Percentiles rank a stretch among this genome's conserved stretches.
Conservation (phyloP, 2,797 vertebrate species). For the Nasua narica region DNA sequence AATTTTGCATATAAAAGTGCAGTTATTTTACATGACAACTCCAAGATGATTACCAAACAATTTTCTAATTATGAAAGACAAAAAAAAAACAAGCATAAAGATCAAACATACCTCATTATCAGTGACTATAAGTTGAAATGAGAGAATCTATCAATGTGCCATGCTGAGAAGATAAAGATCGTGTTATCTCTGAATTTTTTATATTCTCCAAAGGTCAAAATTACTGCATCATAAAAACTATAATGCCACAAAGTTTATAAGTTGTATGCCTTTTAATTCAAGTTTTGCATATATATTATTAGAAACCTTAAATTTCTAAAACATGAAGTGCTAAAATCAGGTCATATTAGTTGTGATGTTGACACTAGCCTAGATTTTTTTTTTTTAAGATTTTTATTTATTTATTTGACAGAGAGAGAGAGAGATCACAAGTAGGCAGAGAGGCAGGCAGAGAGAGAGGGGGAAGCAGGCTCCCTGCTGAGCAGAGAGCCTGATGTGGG, state of each 20-base stretch:
- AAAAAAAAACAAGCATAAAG: constrained; percentile 69
- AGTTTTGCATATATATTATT: constrained; percentile 64
- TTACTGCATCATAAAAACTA: constrained; percentile 74
- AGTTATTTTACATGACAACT: background rate
- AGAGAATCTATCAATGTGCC: constrained; percentile 57
- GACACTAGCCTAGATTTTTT: constrained; percentile 60
- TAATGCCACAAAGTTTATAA: constrained; percentile 72
- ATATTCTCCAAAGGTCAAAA: constrained; percentile 80
- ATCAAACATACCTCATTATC: constrained; percentile 74
- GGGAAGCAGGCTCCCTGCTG: too few relatives aligned
- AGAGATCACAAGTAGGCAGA: too few relatives aligned
- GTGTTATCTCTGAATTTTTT: constrained; percentile 76
- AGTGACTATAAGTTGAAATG: constrained; percentile 53
- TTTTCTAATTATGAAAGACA: constrained; percentile 69
- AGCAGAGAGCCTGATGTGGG: too few relatives aligned
- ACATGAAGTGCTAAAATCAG: constrained; percentile 69
- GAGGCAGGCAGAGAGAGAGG: too few relatives aligned
- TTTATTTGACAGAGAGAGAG: too few relatives aligned
- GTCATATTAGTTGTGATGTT: constrained; percentile 62
- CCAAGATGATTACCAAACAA: constrained; percentile 67
- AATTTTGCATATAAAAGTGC: background rate
- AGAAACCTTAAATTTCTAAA: constrained; percentile 72
- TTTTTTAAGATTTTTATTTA: too few relatives aligned
- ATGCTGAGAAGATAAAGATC: constrained; percentile 75
- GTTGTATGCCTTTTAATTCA: constrained; percentile 73